These are phyloP conservation scores for Coreius guichenoti DNA, from an alignment of 2,797 vertebrate species.

Conservation along the genomic window DNA sequence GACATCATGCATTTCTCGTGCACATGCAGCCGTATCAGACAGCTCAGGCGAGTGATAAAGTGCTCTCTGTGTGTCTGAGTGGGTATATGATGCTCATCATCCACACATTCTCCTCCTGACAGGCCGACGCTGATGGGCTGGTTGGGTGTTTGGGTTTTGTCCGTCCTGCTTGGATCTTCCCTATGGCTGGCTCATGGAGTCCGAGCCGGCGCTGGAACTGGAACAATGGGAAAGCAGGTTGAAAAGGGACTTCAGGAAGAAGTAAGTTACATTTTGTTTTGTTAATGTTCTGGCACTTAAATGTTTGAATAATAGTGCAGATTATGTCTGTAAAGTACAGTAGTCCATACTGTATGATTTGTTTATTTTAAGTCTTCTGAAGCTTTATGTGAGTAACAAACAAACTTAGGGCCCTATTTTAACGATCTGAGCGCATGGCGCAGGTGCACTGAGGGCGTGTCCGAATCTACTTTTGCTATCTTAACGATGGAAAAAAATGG, in stretches of 20 bases:
- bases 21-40: background rate
- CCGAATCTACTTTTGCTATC: too few species aligned
- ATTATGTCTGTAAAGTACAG: background rate
- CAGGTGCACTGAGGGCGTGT: too few species aligned
- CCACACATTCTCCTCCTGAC: conserved; percentile 11
- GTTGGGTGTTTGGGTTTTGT: conserved; percentile 80
- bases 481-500: too few species aligned
- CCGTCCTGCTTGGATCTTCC: conserved; percentile 81
- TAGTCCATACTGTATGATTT: too few species aligned
- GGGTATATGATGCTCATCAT: background rate
- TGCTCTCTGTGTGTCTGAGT: background rate
- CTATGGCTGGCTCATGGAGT: conserved; percentile 74
- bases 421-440: too few species aligned
- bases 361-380: too few species aligned
- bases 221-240: conserved; percentile 65
- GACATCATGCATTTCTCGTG: background rate
- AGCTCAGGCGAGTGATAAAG: background rate
- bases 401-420: too few species aligned
- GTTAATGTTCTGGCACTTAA: background rate
- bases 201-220: conserved; percentile 74
- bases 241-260: conserved; percentile 67
- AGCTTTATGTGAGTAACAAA: too few species aligned
- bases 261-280: conserved; percentile 74
- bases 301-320: background rate
- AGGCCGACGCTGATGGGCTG: conserved; percentile 78